Base-by-base conservation (phyloP, 2,113 vertebrate species). In the Cariama cristata region DNA sequence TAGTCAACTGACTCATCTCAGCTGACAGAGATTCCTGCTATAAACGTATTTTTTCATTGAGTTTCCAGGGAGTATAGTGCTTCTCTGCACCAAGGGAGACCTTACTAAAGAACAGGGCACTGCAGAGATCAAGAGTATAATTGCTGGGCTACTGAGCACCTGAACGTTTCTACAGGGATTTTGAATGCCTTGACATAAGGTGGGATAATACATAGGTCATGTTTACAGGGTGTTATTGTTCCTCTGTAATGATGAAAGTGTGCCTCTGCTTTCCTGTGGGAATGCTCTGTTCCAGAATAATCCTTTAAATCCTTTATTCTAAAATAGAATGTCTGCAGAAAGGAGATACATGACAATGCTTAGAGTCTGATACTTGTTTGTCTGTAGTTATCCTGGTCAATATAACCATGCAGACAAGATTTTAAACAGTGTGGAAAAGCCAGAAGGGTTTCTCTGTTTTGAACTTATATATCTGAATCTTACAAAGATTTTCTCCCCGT, bases 241-340 rank as follows among this genome's bases (percentile, higher is more conserved):
- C 49, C 22, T 87, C 90, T 94, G 79, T 82, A 88, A 91, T n/a
- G 87, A 85, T 91, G 80, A 80, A 64, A 75, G 52, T 68, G 66
- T 72, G 45, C 38, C 45, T 96, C 74, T 95, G 45, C 82, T 88
- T 69, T 96, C 92, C 92, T 95, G 75, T 86, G 86, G 76, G 89
- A 91, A 94, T 89, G 64, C 68, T 93, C 84, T 91, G 52, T 80
- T 95, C 93, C 81, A 79, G 56, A 96, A 90, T 60, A 95, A 82
- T 94, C 77, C 55, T 85, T 91, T 87, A 87, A 90, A 90, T 87
- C 52, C 80, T 93, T 94, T 79, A 44, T 95, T 91, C 44, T 92
- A 64, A 90, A 94, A 52, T 20, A 90, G 56, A 84, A 87, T 68
- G 14, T 42, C 60, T 79, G 62, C 60, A 91, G 77, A 66, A 89